phyloP scores from a whole-genome alignment of 2,113 vertebrate genomes.

The Halichoerus grypus region DNA sequence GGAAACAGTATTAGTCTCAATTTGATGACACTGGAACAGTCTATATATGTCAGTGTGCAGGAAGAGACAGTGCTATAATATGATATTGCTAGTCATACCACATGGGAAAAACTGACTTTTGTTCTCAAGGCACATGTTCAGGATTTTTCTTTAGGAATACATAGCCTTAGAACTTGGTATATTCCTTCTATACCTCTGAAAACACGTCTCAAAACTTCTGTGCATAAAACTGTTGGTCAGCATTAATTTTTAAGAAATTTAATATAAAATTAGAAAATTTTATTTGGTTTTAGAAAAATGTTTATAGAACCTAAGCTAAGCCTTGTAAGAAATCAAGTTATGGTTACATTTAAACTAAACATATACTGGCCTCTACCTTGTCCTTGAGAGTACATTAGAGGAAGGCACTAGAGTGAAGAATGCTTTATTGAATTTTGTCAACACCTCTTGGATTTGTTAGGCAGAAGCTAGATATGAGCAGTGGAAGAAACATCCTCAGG shows the following conservation, averaged over 20 bases:
- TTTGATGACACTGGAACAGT: background rate
- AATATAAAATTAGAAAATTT: background rate
- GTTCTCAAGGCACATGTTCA: background rate
- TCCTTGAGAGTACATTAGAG: background rate
- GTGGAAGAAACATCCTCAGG: background rate
- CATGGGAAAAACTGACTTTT: background rate
- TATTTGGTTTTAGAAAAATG: background rate
- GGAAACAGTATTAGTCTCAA: background rate
- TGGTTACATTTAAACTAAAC: background rate
- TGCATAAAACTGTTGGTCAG: background rate
- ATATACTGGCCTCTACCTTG: background rate
- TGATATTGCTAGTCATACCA: background rate
- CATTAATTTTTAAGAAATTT: background rate
- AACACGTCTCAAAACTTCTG: background rate
- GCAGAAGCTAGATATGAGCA: background rate
- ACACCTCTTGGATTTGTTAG: background rate
- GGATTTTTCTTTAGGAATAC: background rate
- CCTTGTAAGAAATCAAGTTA: background rate
- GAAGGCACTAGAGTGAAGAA: background rate
- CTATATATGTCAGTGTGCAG: accelerated
- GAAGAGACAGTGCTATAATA: background rate
- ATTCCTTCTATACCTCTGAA: background rate
- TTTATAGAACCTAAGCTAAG: background rate
- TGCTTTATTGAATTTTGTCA: background rate
- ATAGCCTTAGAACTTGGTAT: background rate